A percentile compares a stretch with the other conserved stretches of the same genome.
Conservation (phyloP, 2,113 vertebrate species). For the Chionodraco myersi region DNA sequence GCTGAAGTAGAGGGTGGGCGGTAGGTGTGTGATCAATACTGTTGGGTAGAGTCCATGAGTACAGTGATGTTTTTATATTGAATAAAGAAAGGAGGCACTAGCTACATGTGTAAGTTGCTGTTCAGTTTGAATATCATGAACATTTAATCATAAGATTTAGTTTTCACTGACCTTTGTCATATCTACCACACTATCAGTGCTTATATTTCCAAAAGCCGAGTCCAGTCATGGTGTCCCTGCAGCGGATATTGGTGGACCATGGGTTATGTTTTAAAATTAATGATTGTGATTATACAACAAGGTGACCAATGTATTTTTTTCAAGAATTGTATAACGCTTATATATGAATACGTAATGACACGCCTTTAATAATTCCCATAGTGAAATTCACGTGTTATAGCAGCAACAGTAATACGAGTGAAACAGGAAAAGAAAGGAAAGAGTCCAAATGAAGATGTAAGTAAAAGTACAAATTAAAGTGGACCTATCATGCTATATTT, state of each 20-base stretch:
- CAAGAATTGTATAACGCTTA: background rate
- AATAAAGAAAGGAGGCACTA: constrained; percentile 45
- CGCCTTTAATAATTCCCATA: no score
- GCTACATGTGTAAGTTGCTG: constrained; percentile 18
- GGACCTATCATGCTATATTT: no score
- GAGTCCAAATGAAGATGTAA: no score
- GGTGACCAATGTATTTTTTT: background rate
- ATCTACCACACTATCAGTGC: background rate
- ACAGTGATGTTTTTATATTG: constrained; percentile 59
- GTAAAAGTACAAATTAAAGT: no score
- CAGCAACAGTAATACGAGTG: no score
- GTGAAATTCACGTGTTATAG: no score
- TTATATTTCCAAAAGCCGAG: background rate
- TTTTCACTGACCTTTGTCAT: constrained; percentile 10
- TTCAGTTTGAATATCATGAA: background rate
- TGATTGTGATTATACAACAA: background rate
- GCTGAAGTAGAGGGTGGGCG: constrained; percentile 36
- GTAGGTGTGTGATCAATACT: background rate
- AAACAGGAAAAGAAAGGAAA: no score
- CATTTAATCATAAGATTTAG: background rate
- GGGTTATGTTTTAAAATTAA: constrained; percentile 17
- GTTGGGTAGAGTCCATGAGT: constrained; percentile 12
- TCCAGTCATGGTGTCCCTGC: background rate
- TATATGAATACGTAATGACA: no score
- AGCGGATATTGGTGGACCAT: background rate